Evolutionary conservation across 2,797 vertebrate genomes (phyloP), one percentile per base, ranked within the genome.

Genomic region (Lacerta bilineata): DNA sequence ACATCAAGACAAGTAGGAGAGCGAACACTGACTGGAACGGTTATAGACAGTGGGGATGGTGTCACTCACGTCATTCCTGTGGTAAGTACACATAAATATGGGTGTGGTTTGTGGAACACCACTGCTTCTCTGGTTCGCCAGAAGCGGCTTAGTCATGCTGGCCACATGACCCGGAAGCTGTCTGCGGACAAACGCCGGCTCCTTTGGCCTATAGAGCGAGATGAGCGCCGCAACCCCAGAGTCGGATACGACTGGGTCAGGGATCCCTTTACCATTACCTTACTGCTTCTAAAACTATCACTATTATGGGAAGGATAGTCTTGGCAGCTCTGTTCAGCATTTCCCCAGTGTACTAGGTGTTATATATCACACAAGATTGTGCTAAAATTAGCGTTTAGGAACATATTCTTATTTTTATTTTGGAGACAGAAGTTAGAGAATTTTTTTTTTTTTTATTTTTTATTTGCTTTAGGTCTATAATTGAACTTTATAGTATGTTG

Each of bases 1-100:
- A 99, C 98, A 18, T 99, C 98, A 91, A 96, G 98, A 92, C 98
- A 99, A 96, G 98, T 99, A 75, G 99, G 99, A 85, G 98, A 99
- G 90, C 96, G 98, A 86, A 99, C 98, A 0, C 96, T 99, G 95
- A 99, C 98, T 0, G 99, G 99, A 71, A 98, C 98, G 0, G 99
- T 99, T 90, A 99, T 99, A 89, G 98, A 99, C 97, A 99, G 98
- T 46, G 99, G 99, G 3, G 99, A 99, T 23, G 98, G 99, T 29
- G 98, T 99, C 95, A 99, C 98, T 55, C 99, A 99, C 43, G 98
- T 98, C 91, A 99, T 99, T 95, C 99, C 99, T 43, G 99, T 99
- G 98, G 98, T 99, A 94, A 95, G 98, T 94, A 87, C 71, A 39
- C 39, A 25, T 72, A n/a, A 64, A 27, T 41, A 86, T 2, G 20